Conservation (phyloP, 2,113 vertebrate genomes). For the Saguinus imperator region DNA sequence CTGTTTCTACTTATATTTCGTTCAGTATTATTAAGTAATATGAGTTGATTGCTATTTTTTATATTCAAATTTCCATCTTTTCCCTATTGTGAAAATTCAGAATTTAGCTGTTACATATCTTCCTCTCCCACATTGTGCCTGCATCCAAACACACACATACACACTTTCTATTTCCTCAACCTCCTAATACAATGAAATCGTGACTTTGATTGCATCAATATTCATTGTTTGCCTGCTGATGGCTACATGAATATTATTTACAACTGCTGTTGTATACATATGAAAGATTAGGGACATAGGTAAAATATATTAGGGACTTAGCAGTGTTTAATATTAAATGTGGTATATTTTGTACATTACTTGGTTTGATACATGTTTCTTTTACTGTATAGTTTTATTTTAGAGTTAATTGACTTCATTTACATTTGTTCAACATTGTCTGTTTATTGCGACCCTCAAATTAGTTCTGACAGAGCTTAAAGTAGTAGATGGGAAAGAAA, state of each 20-base stretch:
- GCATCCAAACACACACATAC: not conserved
- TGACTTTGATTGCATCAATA: not conserved
- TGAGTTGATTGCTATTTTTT: not conserved
- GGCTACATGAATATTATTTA: constrained; percentile 18
- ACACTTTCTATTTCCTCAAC: not conserved
- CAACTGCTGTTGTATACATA: not conserved
- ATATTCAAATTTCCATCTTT: not conserved
- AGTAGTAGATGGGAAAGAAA: not conserved
- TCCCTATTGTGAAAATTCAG: not conserved
- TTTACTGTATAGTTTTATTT: not conserved
- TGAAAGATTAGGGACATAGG: not conserved
- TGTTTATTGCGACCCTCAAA: not conserved
- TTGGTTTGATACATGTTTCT: not conserved
- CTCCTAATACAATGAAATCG: not conserved
- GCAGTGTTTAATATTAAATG: not conserved
- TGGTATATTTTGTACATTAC: not conserved
- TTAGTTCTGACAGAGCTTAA: constrained; percentile 17
- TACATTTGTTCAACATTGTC: not conserved
- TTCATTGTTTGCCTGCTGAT: constrained; percentile 11
- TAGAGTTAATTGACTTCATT: not conserved
- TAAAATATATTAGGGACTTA: constrained; percentile 14
- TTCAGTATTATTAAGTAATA: not conserved
- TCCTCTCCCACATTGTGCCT: not conserved
- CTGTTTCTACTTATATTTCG: not conserved
- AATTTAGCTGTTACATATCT: not conserved